phyloP scores from a whole-genome alignment of 2,888 invertebrate genomes.

The Apantesis nais region DNA sequence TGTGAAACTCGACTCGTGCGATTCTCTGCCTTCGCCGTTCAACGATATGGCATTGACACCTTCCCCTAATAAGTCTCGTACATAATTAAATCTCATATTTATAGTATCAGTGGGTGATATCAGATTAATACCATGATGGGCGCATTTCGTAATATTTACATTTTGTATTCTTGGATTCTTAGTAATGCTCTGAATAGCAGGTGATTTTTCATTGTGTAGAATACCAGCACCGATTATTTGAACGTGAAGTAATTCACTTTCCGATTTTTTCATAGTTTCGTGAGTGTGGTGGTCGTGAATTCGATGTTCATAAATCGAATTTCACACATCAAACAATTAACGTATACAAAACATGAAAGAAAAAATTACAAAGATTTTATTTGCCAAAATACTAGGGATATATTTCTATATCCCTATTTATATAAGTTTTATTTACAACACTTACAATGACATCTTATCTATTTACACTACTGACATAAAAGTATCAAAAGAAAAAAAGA shows the following conservation, averaged over 20 bases:
- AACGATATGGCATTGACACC: constrained; percentile 96
- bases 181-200: constrained; percentile 95
- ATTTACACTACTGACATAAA: too few relatives aligned
- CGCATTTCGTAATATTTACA: constrained; percentile 93
- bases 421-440: too few relatives aligned
- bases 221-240: constrained; percentile 97
- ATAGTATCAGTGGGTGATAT: constrained; percentile 94
- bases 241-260: constrained; percentile 92
- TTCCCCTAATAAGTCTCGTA: constrained; percentile 93
- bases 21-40: constrained; percentile 96
- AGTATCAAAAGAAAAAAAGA: too few relatives aligned
- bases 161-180: constrained; percentile 93
- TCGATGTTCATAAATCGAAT: constrained; percentile 92
- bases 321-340: too few relatives aligned
- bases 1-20: constrained; percentile 94
- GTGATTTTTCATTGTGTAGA: constrained; percentile 96
- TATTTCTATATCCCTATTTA: too few relatives aligned
- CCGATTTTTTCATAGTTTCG: constrained; percentile 87
- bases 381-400: too few relatives aligned
- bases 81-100: constrained; percentile 90
- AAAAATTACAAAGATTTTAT: too few relatives aligned
- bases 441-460: too few relatives aligned
- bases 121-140: constrained; percentile 96
- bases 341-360: too few relatives aligned
- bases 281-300: constrained; percentile 93